Base-by-base conservation (phyloP, 2,113 vertebrate genomes). In the Nothobranchius kuhntae region DNA sequence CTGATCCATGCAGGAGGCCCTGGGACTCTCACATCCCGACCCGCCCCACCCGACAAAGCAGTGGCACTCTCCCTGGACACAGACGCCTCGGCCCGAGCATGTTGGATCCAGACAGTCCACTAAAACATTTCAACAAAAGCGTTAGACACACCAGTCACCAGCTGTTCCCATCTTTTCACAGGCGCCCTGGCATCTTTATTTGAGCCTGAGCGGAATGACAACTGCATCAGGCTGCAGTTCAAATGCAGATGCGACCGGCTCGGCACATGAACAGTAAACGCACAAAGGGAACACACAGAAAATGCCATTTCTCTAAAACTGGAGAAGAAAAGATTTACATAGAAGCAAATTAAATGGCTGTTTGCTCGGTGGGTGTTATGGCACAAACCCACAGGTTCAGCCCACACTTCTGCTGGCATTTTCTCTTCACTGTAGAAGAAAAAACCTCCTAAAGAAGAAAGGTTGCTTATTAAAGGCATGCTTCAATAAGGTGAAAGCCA, bases 21-120 rank as follows among this genome's bases (percentile, higher is more conserved):
- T 87, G 9, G 96, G 93, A 0, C 93, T 95, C 83, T 98, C 98
- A 0, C 98, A 99, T 36, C 94, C 97, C 24, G 95, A 80, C 30
- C 97, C 98, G 52, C 98, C 98, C 98, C 98, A 99, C 38, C 98
- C 96, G 10, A 97, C 93, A 0, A 96, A 96, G 62, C 98, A 99
- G 92, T 99, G 98, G 71, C 98, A 99, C 74, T 98, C 96, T 60
- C 97, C 98, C 73, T 95, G 90, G 35, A 99, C 97, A 0, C 97
- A 99, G 36, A 99, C 95, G 0, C 98, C 97, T 61, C 96, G 94
- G 45, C 96, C 95, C 0, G 96, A 97, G 83, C 98, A 99, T 0
- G 96, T 98, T 1, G 98, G 96, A 80, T 99, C 98, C 92, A 99
- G 87, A 83, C 98, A 99, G 87, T 99, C 98, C 93, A 98, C 98